phyloP scores from a whole-genome alignment of 2,113 vertebrate species.

The Gymnobelideus leadbeateri region DNA sequence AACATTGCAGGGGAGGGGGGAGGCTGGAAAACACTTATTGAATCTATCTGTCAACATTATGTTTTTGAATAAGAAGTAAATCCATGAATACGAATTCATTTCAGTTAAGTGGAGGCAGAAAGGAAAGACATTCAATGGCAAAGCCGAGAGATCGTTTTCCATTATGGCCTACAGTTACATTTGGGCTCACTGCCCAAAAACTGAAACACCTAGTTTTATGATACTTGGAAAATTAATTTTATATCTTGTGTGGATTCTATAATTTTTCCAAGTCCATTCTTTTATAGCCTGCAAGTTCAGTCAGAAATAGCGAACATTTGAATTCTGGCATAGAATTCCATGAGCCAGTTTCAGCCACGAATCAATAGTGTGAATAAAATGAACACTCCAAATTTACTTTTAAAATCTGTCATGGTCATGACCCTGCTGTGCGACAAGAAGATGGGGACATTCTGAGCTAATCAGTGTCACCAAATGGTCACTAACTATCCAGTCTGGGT shows the following conservation, averaged over 20 bases:
- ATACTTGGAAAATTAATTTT: constrained; percentile 74
- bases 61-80: constrained; percentile 24
- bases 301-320: constrained; percentile 59
- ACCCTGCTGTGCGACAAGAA: not conserved
- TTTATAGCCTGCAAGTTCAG: constrained; percentile 45
- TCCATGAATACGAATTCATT: not conserved
- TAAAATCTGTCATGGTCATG: constrained; percentile 21
- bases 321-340: constrained; percentile 14
- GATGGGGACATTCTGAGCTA: not conserved
- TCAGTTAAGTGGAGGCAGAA: constrained; percentile 29
- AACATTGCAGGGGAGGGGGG: not conserved
- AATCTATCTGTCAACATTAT: not conserved
- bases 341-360: not conserved
- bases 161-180: constrained; percentile 52
- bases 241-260: constrained; percentile 58
- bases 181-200: constrained; percentile 43
- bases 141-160: constrained; percentile 53
- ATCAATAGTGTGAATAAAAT: constrained; percentile 36
- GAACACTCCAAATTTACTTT: constrained; percentile 11
- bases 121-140: not conserved
- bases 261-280: constrained; percentile 61
- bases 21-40: constrained; percentile 52
- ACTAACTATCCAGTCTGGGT: not conserved
- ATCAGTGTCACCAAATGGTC: not conserved
- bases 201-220: constrained; percentile 48